Conservation (phyloP, 1,140 invertebrate species). For the Dendrolimus kikuchii region DNA sequence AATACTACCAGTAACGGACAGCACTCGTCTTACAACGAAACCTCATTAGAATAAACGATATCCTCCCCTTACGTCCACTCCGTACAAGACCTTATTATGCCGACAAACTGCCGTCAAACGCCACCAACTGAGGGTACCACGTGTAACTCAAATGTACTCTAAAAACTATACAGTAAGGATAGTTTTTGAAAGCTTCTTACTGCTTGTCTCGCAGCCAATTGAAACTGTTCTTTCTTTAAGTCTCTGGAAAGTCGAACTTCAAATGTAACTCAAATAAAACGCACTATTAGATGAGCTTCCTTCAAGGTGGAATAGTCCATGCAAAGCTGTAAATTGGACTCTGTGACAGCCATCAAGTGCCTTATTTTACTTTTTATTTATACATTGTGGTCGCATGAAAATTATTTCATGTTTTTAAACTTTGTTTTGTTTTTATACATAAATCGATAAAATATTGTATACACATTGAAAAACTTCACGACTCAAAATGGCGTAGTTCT, state of each 20-base stretch:
- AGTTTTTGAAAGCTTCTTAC: conserved; percentile 19
- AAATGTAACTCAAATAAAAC: conserved; percentile 36
- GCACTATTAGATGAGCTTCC: conserved; percentile 39
- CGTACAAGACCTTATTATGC: conserved; percentile 66
- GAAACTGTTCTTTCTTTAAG: conserved; percentile 29
- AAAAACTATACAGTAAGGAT: conserved; percentile 17
- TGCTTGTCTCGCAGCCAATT: conserved; percentile 9
- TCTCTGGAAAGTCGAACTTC: conserved; percentile 33
- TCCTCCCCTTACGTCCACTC: conserved; percentile 69
- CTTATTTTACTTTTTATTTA: neutral
- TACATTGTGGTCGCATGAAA: neutral
- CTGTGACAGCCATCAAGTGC: conserved; percentile 41
- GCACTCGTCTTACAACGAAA: conserved; percentile 47
- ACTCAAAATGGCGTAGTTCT: no score
- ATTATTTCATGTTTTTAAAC: neutral
- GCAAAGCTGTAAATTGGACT: conserved; percentile 63
- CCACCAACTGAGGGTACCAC: conserved; percentile 24
- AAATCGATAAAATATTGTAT: neutral
- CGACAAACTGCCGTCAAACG: conserved; percentile 66
- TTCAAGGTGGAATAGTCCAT: conserved; percentile 57
- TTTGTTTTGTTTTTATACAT: neutral
- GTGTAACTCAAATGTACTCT: conserved; percentile 24
- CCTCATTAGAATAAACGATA: conserved; percentile 72
- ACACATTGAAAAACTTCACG: no score
- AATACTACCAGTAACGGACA: conserved; percentile 13